Conservation (phyloP, 2,888 invertebrate genomes). For the Epinotia brunnichana region DNA sequence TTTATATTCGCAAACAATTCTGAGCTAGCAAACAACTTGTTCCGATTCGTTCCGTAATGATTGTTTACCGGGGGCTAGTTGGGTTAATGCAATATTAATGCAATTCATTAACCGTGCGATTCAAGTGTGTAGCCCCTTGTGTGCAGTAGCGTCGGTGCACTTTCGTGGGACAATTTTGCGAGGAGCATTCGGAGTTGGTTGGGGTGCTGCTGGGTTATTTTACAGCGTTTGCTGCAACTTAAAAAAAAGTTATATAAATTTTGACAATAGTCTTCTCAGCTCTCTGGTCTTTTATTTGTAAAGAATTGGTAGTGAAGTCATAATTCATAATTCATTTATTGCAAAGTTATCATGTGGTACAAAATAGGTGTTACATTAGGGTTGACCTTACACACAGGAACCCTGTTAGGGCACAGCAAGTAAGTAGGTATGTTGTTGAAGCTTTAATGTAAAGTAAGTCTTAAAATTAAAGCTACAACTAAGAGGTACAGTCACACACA, state of each 20-base stretch:
- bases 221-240: not conserved
- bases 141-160: conserved; percentile 47
- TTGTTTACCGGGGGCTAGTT: conserved; percentile 80
- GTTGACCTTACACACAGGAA: no score
- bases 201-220: not conserved
- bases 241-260: not conserved
- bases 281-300: no score
- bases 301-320: no score
- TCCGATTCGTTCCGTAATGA: conserved; percentile 71
- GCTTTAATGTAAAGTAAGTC: no score
- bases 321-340: no score
- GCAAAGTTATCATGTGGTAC: no score
- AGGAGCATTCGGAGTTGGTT: conserved; percentile 11
- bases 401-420: no score
- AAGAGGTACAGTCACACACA: no score
- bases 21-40: conserved; percentile 67
- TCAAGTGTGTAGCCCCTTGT: conserved; percentile 66
- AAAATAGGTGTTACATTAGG: no score
- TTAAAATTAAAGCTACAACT: no score
- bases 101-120: conserved; percentile 83
- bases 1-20: conserved; percentile 83
- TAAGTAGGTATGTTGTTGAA: no score
- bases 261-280: not conserved
- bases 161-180: conserved; percentile 45
- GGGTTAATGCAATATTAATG: conserved; percentile 84